Base-by-base conservation (phyloP, 2,888 invertebrate species). In the Tachina grossa region DNA sequence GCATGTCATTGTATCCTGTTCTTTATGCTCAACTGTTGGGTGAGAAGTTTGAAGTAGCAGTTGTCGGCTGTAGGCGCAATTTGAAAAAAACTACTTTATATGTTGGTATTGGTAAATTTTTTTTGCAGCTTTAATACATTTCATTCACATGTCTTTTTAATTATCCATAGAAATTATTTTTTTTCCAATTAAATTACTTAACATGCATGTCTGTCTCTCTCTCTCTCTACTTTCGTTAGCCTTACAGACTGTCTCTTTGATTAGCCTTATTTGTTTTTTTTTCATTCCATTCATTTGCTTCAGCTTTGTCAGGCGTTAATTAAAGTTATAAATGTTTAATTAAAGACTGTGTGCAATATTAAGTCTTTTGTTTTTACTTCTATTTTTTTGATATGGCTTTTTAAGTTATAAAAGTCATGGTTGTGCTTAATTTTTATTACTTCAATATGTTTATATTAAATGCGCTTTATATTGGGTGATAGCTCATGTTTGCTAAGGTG, bases 131-230 rank as follows among this genome's bases (percentile, higher is more conserved):
- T 71, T 66, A 22, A 13, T 39, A 65, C 75, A 82, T 75, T 82
- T 82, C 74, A 78, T 75, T 85, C 75, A 59, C 82, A 82, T 85
- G 82, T 85, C 78, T 78, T 39, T 85, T 82, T 85, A 85, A 85
- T 85, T 85, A 85, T 78, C 78, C 74, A 53, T 45, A 71, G 68
- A 82, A 75, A 78, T 79, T 53, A 59, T 47, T 16, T 61, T 51
- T 75, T 47, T 63, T 39, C 47, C 19, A 61, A 71, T 65, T 63
- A 43, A 65, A 49, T 55, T 76, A 76, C 69, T 55, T 22, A 45
- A 22, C 16, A n/a, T 59, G 51, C 39, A 14, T 45, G 51, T 61
- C 51, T 53, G 13, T n/a, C n/a, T 59, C 57, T 49, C 41, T 19
- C 4, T 47, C 6, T 63, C 51, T 31, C n/a, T 45, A 39, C 22